Evolutionary conservation across 2,113 vertebrate genomes (phyloP), one percentile per base, ranked within the genome.

Genomic region (Amblyopsis rosae): DNA sequence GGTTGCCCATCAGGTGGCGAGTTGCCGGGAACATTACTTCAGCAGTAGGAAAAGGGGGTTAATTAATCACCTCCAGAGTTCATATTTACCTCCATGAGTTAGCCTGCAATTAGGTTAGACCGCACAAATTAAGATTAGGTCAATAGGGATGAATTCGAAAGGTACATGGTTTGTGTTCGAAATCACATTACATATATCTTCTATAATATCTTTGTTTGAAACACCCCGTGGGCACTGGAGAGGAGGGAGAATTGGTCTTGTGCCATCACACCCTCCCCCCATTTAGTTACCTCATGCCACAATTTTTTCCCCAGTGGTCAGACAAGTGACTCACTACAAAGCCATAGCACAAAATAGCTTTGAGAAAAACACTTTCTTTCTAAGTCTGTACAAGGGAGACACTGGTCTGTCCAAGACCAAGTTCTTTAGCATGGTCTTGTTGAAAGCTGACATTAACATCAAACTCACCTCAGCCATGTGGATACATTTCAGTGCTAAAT

Each of bases 401-500:
- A 45, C 19, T 48, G 45, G 19, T 59, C 11, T 66, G 63, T 49
- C 16, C 69, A 16, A n/a, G 35, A 48, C 62, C 41, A 46, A 26
- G 26, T 70, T 16, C 50, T 12, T 60, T 10, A 9, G 59, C 19
- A 7, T 26, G 8, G 59, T 32, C 49, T 67, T 1, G 12, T n/a
- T 19, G 45, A 16, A 58, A 19, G 8, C 69, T 45, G n/a, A 15
- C 45, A 62, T 53, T 32, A 35, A 48, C 49, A 76, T 3, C n/a
- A 35, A 56, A 60, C 51, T 17, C 47, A 70, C 65, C 65, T 12
- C 16, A 66, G 58, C 15, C 62, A 41, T 9, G 26, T 15, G 15
- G 64, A 35, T 58, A 62, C 45, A 67, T 67, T 55, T 57, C n/a
- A 63, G 17, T 9, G 3, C 15, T 60, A 67, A 72, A 74, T 58